A percentile compares a stretch with the other conserved stretches of the same genome.
These are phyloP conservation scores for Alligator sinensis DNA, from an alignment of 2,113 vertebrate genomes.

Conservation along the genomic window DNA sequence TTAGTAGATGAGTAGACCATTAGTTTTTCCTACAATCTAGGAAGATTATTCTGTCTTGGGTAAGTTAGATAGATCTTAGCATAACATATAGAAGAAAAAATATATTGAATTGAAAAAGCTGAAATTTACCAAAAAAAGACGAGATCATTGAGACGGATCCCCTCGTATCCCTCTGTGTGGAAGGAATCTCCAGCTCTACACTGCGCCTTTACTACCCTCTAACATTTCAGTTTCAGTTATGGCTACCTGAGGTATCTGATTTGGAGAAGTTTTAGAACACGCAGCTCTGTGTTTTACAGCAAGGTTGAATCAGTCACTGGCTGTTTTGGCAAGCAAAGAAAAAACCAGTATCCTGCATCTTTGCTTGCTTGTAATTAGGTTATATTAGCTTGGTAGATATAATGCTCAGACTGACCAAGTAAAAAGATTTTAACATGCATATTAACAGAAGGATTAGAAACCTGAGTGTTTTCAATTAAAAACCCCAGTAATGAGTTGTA, in stretches of 20 bases:
- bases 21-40: slow-evolving; percentile 24
- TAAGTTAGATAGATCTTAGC: slow-evolving; percentile 8
- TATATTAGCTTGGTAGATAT: not conserved
- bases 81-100: not conserved
- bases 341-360: not conserved
- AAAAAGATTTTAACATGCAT: not conserved
- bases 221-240: not conserved
- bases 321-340: no score
- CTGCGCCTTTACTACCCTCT: not conserved
- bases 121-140: not conserved
- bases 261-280: not conserved
- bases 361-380: not conserved
- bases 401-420: not conserved
- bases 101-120: accelerated
- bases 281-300: not conserved
- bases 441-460: not conserved
- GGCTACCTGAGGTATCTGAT: not conserved
- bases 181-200: no score
- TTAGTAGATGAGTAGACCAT: slow-evolving; percentile 36
- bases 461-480: not conserved
- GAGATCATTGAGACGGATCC: accelerated
- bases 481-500: not conserved
- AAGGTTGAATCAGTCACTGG: not conserved
- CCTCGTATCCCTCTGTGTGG: not conserved
- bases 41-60: not conserved